Conservation (phyloP, 2,888 invertebrate species). For the Meliscaeva auricollis region DNA sequence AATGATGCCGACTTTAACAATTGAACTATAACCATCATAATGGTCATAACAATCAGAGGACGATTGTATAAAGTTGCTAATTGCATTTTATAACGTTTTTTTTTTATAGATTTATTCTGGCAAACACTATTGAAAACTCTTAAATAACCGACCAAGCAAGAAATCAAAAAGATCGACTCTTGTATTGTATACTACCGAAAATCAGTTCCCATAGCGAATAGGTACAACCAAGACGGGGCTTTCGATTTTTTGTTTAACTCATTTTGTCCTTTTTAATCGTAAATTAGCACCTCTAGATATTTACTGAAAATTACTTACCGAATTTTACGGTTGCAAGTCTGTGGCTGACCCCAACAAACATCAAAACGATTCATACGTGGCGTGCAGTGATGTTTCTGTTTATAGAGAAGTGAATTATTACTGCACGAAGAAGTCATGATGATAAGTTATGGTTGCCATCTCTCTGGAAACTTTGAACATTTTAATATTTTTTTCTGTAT, state of each 20-base stretch:
- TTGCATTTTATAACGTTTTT: slow-evolving; percentile 70
- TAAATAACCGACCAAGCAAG: slow-evolving; percentile 49
- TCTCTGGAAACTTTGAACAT: neutral
- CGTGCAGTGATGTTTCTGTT: slow-evolving; percentile 4
- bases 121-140: slow-evolving; percentile 39
- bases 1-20: slow-evolving; percentile 68
- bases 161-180: slow-evolving; percentile 48
- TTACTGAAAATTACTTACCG: slow-evolving; percentile 75
- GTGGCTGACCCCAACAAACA: slow-evolving; percentile 73
- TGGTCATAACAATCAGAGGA: slow-evolving; percentile 70
- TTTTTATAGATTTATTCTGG: slow-evolving; percentile 65
- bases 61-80: slow-evolving; percentile 72
- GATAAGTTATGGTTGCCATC: neutral
- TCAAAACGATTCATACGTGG: slow-evolving; percentile 20
- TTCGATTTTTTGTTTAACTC: slow-evolving; percentile 72
- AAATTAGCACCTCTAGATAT: slow-evolving; percentile 74
- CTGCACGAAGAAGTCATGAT: neutral
- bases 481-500: too few relatives aligned
- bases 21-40: slow-evolving; percentile 73
- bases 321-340: slow-evolving; percentile 74
- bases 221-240: too few relatives aligned
- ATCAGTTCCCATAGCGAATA: slow-evolving; percentile 67
- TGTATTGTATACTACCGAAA: slow-evolving; percentile 15
- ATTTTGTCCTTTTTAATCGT: slow-evolving; percentile 76
- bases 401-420: slow-evolving; percentile 11